Evolutionary conservation across 2,888 invertebrate species (phyloP), one percentile per base, ranked within the genome.

Genomic region (Meteorus cinctellus): DNA sequence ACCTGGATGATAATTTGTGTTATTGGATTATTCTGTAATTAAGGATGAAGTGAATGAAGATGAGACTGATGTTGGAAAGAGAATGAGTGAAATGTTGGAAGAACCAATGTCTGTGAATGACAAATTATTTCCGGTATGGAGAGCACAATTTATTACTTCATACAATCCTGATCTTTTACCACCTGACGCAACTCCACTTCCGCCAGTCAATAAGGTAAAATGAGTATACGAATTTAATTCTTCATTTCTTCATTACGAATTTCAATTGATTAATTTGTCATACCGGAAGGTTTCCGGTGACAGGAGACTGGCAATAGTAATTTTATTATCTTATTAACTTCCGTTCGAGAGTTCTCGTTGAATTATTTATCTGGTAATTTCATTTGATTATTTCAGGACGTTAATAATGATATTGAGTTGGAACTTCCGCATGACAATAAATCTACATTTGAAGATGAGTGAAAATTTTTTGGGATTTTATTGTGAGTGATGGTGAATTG

Each of bases 101-200:
- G 80, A 80, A 77, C 82, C 75, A 36, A 85, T 84, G 6, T 73
- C 89, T 29, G 1, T 14, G 6, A 29, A 29, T 62, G 29, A n/a
- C 12, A 62, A 62, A 4, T n/a, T 12, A 24, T 89, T 93, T 78
- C 91, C 92, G 67, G 91, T 91, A 16, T 96, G 96, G 96, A 91
- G 93, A 4, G 94, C 94, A 0, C 92, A 94, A 79, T 92, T 92
- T 81, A 91, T 95, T 36, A 93, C 93, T 0, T 90, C 92, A 0
- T 95, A 94, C 85, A 92, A 93, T 89, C 92, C 92, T 2, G 93
- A 95, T 67, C 90, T 94, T 79, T 86, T 95, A 70, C 95, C 95
- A 0, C 93, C 93, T 0, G 94, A 94, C 82, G 93, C 95, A 0
- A 91, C 93, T 0, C 93, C 94, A 0, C 86, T 95, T 59, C 93